Evolutionary conservation across 2,888 invertebrate species (phyloP).

Genomic region (Mechanitis mazaeus): DNA sequence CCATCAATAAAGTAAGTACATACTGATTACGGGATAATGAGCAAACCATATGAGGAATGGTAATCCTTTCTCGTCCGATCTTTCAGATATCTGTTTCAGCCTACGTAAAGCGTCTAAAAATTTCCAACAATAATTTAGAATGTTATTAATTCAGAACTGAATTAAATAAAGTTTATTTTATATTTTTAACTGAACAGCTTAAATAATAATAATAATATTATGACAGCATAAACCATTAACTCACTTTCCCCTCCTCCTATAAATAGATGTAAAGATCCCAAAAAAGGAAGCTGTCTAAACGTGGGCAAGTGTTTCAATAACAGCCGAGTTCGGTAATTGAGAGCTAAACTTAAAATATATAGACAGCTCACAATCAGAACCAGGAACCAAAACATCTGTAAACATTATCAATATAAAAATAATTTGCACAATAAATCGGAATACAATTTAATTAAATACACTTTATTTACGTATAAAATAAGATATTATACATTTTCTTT

Average conservation of each 20-base stretch:
- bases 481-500: no score
- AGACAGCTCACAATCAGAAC: neutral
- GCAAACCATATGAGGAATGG: conserved; percentile 50
- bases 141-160: neutral
- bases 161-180: no score
- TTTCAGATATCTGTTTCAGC: neutral
- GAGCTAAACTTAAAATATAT: neutral
- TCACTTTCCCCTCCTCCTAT: conserved; percentile 9
- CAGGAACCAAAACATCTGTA: neutral
- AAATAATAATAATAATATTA: neutral
- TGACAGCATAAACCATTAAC: neutral
- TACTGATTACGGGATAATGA: conserved; percentile 17
- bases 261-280: conserved; percentile 41
- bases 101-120: neutral
- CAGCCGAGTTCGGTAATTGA: neutral
- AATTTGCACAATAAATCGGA: neutral
- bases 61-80: conserved; percentile 1
- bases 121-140: neutral
- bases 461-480: no score
- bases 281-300: conserved; percentile 41
- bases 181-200: no score
- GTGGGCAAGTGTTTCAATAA: conserved; percentile 35
- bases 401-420: neutral
- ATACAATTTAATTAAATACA: no score
- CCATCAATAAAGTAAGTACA: conserved; percentile 27